Conservation (phyloP, 2,113 vertebrate species). For the Rhagologus leucostigma region DNA sequence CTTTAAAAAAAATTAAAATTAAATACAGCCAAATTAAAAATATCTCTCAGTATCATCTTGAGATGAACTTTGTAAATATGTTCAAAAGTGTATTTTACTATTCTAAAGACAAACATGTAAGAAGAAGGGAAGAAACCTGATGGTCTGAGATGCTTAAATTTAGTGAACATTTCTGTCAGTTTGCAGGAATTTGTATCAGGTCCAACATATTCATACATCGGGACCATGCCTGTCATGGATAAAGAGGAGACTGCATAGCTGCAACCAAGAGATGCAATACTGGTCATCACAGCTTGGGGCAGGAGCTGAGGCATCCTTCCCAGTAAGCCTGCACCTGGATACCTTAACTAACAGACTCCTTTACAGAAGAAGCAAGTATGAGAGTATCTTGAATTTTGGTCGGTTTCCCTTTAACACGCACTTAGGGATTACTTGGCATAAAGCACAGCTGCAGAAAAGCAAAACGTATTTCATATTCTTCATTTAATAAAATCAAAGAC, state of each 20-base stretch:
- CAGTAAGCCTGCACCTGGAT: background rate
- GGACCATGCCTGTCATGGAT: background rate
- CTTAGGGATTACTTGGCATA: background rate
- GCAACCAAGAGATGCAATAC: background rate
- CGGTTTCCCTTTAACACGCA: background rate
- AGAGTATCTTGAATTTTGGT: background rate
- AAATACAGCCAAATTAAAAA: background rate
- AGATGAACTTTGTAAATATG: background rate
- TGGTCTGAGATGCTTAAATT: background rate
- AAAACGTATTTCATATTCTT: background rate
- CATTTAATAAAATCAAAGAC: background rate
- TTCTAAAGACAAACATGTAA: background rate
- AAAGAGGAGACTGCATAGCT: rapidly evolving
- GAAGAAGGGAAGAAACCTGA: background rate
- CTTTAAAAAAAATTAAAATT: background rate
- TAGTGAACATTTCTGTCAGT: background rate
- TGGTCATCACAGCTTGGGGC: rapidly evolving
- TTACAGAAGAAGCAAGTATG: background rate
- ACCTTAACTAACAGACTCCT: background rate
- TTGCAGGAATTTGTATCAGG: background rate
- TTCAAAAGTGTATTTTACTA: background rate
- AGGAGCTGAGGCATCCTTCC: background rate
- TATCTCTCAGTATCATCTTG: background rate
- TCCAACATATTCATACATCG: background rate
- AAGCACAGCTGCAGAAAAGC: background rate